These are phyloP conservation scores for Homalodisca vitripennis DNA, from an alignment of 1,140 invertebrate genomes.

Conservation along the genomic window DNA sequence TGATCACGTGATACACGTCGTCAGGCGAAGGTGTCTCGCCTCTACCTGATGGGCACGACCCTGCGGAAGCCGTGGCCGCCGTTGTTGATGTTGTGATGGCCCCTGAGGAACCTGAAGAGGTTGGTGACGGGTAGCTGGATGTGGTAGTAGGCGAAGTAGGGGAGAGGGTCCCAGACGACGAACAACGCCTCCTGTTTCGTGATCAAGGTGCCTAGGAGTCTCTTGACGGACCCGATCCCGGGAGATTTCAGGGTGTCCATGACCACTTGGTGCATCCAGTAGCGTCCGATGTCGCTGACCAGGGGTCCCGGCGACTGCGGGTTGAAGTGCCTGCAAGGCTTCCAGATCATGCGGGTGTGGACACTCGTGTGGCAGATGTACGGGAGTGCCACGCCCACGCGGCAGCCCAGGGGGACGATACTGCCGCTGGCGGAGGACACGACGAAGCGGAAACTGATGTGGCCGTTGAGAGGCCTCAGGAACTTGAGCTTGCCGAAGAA, in stretches of 20 bases:
- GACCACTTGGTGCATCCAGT: slow-evolving; percentile 55
- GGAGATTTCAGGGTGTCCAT: slow-evolving; percentile 51
- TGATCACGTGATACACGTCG: background rate
- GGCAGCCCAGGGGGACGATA: slow-evolving; percentile 62
- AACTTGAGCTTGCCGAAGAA: slow-evolving; percentile 64
- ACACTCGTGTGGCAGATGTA: slow-evolving; percentile 72
- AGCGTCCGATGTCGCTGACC: slow-evolving; percentile 49
- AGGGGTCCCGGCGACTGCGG: slow-evolving; percentile 52
- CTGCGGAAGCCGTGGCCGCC: slow-evolving; percentile 23
- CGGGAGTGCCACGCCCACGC: slow-evolving; percentile 71
- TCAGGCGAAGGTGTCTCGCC: background rate
- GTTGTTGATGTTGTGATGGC: slow-evolving; percentile 35
- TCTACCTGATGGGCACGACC: background rate
- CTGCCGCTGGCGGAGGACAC: slow-evolving; percentile 45
- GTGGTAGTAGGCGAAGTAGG: slow-evolving; percentile 80
- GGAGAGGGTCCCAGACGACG: slow-evolving; percentile 76
- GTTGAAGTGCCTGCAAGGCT: slow-evolving; percentile 59
- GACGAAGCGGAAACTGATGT: slow-evolving; percentile 71
- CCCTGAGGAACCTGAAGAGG: slow-evolving; percentile 53
- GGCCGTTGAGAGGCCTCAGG: slow-evolving; percentile 64
- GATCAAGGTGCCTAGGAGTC: slow-evolving; percentile 62
- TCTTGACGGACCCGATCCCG: slow-evolving; percentile 52
- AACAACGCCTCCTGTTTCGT: slow-evolving; percentile 75
- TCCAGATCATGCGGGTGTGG: slow-evolving; percentile 62
- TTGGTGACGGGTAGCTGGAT: slow-evolving; percentile 68